These are phyloP conservation scores for Cosmia pyralina DNA, from an alignment of 2,888 invertebrate species.

Conservation along the genomic window DNA sequence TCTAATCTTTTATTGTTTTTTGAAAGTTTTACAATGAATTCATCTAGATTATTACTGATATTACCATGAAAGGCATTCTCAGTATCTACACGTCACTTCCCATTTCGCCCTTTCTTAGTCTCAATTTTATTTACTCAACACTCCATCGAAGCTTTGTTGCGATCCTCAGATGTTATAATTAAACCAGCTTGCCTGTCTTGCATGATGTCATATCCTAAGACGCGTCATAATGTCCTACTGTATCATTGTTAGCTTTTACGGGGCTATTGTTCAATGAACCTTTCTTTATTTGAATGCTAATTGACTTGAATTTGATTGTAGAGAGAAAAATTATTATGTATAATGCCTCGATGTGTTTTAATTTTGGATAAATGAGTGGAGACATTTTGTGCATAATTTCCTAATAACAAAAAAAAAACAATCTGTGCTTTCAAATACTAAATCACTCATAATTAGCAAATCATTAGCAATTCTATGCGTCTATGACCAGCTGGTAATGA, in stretches of 20 bases:
- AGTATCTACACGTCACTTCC: conserved; percentile 2
- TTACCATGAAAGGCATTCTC: conserved; percentile 8
- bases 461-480: not conserved
- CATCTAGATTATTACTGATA: not conserved
- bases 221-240: conserved; percentile 42
- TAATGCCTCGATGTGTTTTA: not conserved
- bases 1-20: not conserved
- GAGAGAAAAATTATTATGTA: not conserved
- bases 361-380: not conserved
- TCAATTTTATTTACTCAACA: conserved; percentile 10
- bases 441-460: too few species aligned
- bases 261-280: conserved; percentile 43
- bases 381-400: not conserved
- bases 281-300: conserved; percentile 13
- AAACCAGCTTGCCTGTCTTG: conserved; percentile 42
- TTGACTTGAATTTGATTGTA: not conserved
- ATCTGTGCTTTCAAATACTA: not conserved
- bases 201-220: conserved; percentile 59
- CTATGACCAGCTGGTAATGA: too few species aligned
- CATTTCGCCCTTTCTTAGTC: not conserved
- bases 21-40: not conserved
- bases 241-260: conserved; percentile 48
- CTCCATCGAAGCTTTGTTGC: conserved; percentile 23
- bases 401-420: too few species aligned
- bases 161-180: conserved; percentile 52